These are phyloP conservation scores for Mesoclemmys tuberculata DNA, from an alignment of 2,113 vertebrate species.

Conservation along the genomic window DNA sequence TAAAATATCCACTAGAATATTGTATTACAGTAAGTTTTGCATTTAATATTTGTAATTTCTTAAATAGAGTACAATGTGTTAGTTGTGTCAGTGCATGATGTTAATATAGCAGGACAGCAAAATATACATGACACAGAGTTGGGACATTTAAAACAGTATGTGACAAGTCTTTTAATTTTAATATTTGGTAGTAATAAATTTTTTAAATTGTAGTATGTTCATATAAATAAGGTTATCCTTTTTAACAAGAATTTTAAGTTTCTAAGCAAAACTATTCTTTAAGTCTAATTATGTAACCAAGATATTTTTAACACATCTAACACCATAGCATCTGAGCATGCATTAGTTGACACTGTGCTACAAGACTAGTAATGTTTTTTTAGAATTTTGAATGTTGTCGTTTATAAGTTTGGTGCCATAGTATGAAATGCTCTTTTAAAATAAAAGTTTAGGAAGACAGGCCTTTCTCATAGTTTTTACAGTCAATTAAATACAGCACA, in stretches of 20 bases:
- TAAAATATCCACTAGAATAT: no score
- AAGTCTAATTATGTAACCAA: not conserved
- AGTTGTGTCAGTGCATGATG: no score
- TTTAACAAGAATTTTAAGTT: not conserved
- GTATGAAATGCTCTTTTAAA: not conserved
- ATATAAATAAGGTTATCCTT: not conserved
- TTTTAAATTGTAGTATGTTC: not conserved
- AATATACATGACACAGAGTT: no score
- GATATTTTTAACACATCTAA: not conserved
- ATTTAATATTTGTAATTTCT: no score
- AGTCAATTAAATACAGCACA: no score
- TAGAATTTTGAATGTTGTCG: not conserved
- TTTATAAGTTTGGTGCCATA: not conserved
- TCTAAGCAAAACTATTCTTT: not conserved
- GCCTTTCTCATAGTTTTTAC: not conserved
- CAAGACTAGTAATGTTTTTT: not conserved
- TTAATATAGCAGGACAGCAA: no score
- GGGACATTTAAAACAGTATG: no score
- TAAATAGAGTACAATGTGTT: no score
- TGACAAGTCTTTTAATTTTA: not conserved
- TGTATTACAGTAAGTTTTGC: no score
- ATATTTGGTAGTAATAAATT: not conserved
- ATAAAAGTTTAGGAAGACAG: not conserved
- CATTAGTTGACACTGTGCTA: not conserved
- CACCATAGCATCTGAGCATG: not conserved